A percentile compares a stretch with the other conserved stretches of the same genome.
Evolutionary conservation across 2,113 vertebrate genomes (phyloP).

Genomic region (Hymenochirus boettgeri): DNA sequence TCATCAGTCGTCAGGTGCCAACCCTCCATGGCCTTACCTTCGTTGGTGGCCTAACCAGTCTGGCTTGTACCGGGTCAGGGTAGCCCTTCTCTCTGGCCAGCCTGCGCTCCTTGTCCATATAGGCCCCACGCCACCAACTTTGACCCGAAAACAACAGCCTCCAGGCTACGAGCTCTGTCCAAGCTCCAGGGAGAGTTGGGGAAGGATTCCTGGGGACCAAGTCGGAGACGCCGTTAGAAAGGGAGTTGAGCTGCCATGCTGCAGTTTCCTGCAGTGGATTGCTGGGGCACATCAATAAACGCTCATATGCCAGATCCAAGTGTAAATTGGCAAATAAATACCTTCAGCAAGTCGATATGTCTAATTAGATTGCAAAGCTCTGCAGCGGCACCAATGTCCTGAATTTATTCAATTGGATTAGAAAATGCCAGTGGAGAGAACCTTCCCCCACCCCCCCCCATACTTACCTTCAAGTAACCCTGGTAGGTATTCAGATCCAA

Average conservation of each 20-base stretch:
- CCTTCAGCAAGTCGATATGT: too few species aligned
- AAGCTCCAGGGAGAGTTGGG: conserved; percentile 55
- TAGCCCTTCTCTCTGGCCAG: conserved; percentile 55
- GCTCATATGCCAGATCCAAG: too few species aligned
- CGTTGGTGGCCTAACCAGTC: conserved; percentile 69
- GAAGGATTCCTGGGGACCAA: conserved; percentile 60
- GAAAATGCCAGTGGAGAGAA: too few species aligned
- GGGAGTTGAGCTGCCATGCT: accelerated
- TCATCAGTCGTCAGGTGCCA: neutral
- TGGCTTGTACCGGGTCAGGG: conserved; percentile 65
- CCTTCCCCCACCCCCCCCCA: neutral
- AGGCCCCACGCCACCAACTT: conserved; percentile 84
- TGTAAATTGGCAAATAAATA: too few species aligned
- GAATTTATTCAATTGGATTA: too few species aligned
- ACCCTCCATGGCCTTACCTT: conserved; percentile 55
- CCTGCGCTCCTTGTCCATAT: conserved; percentile 80
- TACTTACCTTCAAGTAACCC: conserved; percentile 76
- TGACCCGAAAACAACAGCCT: conserved; percentile 71
- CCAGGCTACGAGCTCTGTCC: conserved; percentile 48
- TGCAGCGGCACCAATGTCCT: too few species aligned
- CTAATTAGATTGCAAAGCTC: too few species aligned
- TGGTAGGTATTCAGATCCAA: conserved; percentile 91
- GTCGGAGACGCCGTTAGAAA: too few species aligned
- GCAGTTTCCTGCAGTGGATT: too few species aligned
- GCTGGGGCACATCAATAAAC: too few species aligned